Base-by-base conservation (phyloP, 2,797 vertebrate species). In the Hapalemur alaotrensis region DNA sequence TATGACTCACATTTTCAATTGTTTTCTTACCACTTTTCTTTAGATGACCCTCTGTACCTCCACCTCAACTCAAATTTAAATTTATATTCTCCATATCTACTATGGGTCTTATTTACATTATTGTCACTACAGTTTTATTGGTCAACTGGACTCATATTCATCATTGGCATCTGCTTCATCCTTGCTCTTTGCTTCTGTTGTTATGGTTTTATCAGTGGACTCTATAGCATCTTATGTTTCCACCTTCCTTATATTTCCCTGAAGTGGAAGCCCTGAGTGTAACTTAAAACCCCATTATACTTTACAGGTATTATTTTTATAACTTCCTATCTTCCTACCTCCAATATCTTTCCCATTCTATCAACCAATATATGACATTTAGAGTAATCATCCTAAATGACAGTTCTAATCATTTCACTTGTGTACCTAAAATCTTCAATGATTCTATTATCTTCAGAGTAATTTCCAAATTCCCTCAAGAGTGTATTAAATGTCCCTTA, bases 381-480 rank as follows among this genome's bases (percentile, higher is more conserved):
- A 72, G 8, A 41, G 10, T 23, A 93, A 70, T 92, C 76, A 75
- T 80, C 63, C 28, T 83, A 89, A 93, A 93, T 80, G 46, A 89
- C 43, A 96, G 80, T 59, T 78, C 38, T 70, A 72, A 80, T 76
- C n/a, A 94, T 87, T 78, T 92, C n/a, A 78, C 23, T 83, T 70
- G 41, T 89, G 28, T 89, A 23, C 35, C 93, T 87, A 78, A 63
- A 73, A 85, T 70, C 38, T n/a, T 87, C 48, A 76, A 54, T 61
- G 69, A 89, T 81, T 95, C 41, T 65, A 65, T 93, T 91, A 95
- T 70, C 79, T 88, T 91, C 89, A 93, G 25, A 59, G 10, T 81
- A 91, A 81, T 95, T 90, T 88, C 32, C 38, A 89, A 89, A 93
- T 89, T 69, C 38, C 75, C 95, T 79, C 57, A 67, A 80, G 67